These are phyloP conservation scores for Aphelocoma coerulescens DNA, from an alignment of 2,113 vertebrate genomes.

Conservation along the genomic window DNA sequence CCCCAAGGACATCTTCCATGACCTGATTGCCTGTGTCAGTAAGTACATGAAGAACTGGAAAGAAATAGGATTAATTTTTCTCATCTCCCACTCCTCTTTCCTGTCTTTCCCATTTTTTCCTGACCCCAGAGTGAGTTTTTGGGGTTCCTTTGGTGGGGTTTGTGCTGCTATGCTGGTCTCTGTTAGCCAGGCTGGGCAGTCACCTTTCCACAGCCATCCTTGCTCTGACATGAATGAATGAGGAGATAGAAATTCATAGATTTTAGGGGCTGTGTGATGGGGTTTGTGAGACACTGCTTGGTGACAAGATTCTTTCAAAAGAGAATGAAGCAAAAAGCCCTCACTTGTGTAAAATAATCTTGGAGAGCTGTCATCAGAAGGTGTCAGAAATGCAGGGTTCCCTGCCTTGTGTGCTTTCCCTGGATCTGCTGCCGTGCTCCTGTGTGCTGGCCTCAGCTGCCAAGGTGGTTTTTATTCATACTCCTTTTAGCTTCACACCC, in stretches of 20 bases:
- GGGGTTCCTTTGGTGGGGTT: background rate
- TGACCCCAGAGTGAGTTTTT: background rate
- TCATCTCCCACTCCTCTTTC: background rate
- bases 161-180: background rate
- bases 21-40: conserved; percentile 96
- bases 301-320: background rate
- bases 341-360: background rate
- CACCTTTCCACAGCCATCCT: background rate
- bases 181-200: background rate
- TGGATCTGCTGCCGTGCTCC: background rate
- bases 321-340: background rate
- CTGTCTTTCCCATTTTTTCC: background rate
- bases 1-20: conserved; percentile 97
- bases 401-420: background rate
- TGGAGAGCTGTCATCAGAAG: background rate
- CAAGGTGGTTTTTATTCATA: background rate
- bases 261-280: background rate
- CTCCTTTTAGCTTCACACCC: background rate
- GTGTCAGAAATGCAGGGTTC: background rate
- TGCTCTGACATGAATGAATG: background rate
- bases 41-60: conserved; percentile 65
- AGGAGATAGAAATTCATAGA: background rate
- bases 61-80: background rate
- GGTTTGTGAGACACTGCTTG: background rate
- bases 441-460: background rate